phyloP scores from a whole-genome alignment of 2,888 invertebrate species.

The Sipunculus nudus region DNA sequence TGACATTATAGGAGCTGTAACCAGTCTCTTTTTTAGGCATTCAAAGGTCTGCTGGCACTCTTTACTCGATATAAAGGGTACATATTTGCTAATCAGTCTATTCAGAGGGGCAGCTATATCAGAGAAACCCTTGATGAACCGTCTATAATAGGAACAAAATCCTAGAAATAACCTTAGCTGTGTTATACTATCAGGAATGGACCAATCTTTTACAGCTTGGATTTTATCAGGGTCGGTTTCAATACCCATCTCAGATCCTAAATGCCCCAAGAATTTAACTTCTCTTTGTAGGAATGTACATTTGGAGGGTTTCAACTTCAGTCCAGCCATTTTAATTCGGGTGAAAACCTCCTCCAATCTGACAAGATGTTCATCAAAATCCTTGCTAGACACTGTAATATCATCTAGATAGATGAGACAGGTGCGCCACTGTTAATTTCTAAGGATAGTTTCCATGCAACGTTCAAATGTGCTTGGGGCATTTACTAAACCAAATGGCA shows the following conservation, averaged over 20 bases:
- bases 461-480: slow-evolving; percentile 53
- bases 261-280: slow-evolving; percentile 12
- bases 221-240: slow-evolving; percentile 12
- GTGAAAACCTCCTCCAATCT: slow-evolving; percentile 8
- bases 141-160: slow-evolving; percentile 1
- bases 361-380: slow-evolving; percentile 30
- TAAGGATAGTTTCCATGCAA: slow-evolving; percentile 51
- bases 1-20: too few species aligned
- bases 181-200: neutral
- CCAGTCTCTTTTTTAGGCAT: too few species aligned
- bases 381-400: slow-evolving; percentile 45
- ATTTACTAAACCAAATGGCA: slow-evolving; percentile 41
- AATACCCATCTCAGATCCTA: slow-evolving; percentile 11
- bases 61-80: too few species aligned
- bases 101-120: slow-evolving; percentile 1
- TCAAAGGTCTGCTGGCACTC: too few species aligned
- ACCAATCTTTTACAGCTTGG: slow-evolving; percentile 5
- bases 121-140: neutral
- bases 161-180: slow-evolving; percentile 4
- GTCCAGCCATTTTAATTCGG: slow-evolving; percentile 9
- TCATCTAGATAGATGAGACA: slow-evolving; percentile 63
- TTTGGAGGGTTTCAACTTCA: slow-evolving; percentile 21
- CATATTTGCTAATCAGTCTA: neutral
- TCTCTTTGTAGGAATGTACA: slow-evolving; percentile 11
- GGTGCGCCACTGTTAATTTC: slow-evolving; percentile 40